These are phyloP conservation scores for Hemibagrus guttatus DNA, from an alignment of 2,797 vertebrate genomes.

Conservation along the genomic window DNA sequence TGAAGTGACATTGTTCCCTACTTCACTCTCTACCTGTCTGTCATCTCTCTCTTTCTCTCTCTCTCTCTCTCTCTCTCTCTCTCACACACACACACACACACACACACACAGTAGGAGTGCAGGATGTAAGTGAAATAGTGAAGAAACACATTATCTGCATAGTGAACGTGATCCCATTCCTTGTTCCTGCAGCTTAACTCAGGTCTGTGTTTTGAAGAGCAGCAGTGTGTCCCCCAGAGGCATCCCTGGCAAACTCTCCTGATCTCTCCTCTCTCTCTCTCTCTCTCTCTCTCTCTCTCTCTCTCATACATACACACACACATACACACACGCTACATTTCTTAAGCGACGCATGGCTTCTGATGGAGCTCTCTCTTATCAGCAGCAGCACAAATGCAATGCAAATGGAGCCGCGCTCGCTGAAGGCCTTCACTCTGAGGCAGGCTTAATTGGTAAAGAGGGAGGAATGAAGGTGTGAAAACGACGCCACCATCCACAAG, in stretches of 20 bases:
- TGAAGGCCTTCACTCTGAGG: slow-evolving; percentile 79
- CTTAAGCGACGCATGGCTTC: slow-evolving; percentile 77
- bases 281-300: slow-evolving; percentile 24
- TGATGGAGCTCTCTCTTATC: slow-evolving; percentile 75
- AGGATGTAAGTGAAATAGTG: slow-evolving; percentile 78
- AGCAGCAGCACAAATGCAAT: slow-evolving; percentile 78
- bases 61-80: slow-evolving; percentile 47
- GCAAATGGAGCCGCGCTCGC: slow-evolving; percentile 78
- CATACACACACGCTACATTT: slow-evolving; percentile 78
- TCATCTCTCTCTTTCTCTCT: slow-evolving; percentile 47
- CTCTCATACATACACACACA: slow-evolving; percentile 70
- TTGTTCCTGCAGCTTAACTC: slow-evolving; percentile 78
- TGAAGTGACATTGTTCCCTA: neutral
- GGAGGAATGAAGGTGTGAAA: slow-evolving; percentile 80
- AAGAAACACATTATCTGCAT: slow-evolving; percentile 81
- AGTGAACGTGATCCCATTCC: slow-evolving; percentile 78
- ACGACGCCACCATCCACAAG: slow-evolving; percentile 66
- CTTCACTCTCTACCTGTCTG: neutral
- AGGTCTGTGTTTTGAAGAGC: slow-evolving; percentile 81
- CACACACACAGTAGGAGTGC: slow-evolving; percentile 54
- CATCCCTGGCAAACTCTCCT: slow-evolving; percentile 68
- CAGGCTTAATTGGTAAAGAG: slow-evolving; percentile 83
- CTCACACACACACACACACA: slow-evolving; percentile 49
- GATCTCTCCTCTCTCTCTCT: slow-evolving; percentile 45
- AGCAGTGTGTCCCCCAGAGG: slow-evolving; percentile 77